Evolutionary conservation across 2,888 invertebrate species (phyloP).

Genomic region (Perdita meconis): DNA sequence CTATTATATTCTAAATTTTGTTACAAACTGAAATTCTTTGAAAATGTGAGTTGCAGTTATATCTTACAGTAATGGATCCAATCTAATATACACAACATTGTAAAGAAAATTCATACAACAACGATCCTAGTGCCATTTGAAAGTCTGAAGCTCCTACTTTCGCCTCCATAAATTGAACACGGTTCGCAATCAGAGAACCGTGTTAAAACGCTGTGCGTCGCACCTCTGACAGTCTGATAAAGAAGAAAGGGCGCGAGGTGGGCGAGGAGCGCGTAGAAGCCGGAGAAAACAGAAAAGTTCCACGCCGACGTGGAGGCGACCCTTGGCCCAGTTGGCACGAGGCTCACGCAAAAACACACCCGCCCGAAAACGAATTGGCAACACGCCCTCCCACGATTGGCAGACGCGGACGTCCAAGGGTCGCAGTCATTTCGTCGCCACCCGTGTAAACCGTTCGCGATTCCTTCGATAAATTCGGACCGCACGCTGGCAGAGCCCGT

Average conservation of each 20-base stretch:
- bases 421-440: slow-evolving; percentile 59
- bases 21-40: not conserved
- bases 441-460: slow-evolving; percentile 25
- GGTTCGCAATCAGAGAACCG: too few species aligned
- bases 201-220: too few species aligned
- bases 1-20: too few species aligned
- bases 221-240: not conserved
- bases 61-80: too few species aligned
- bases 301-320: slow-evolving; percentile 23
- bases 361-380: slow-evolving; percentile 62
- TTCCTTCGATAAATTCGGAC: slow-evolving; percentile 10
- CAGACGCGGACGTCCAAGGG: slow-evolving; percentile 41
- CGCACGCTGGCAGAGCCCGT: slow-evolving; percentile 18
- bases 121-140: too few species aligned
- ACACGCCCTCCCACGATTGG: slow-evolving; percentile 56
- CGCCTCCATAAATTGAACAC: too few species aligned
- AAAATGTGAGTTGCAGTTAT: too few species aligned
- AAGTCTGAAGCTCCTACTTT: too few species aligned
- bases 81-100: too few species aligned
- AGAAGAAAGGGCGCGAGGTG: not conserved
- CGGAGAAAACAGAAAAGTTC: slow-evolving; percentile 38
- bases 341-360: slow-evolving; percentile 61
- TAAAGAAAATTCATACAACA: too few species aligned
- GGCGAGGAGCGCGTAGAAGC: slow-evolving; percentile 1
- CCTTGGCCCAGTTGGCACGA: slow-evolving; percentile 68